Percentiles rank a stretch among this genome's conserved stretches.
These are phyloP conservation scores for Leptobrachium leishanense DNA, from an alignment of 2,113 vertebrate genomes.

Conservation along the genomic window DNA sequence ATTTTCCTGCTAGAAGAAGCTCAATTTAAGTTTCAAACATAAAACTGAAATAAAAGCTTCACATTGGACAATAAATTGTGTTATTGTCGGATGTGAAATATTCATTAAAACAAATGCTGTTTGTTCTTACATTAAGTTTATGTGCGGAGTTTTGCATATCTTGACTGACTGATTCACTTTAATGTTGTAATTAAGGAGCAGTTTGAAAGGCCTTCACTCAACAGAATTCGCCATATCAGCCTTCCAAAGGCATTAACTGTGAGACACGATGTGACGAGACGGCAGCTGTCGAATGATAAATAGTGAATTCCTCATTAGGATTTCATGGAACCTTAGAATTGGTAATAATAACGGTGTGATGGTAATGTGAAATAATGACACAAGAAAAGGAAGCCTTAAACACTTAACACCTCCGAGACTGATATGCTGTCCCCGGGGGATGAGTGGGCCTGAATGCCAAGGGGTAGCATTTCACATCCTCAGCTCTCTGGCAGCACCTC, in stretches of 20 bases:
- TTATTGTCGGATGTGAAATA: slow-evolving; percentile 53
- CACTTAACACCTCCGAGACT: no score
- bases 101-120: neutral
- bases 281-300: neutral
- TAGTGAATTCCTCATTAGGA: neutral
- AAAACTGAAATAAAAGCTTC: slow-evolving; percentile 55
- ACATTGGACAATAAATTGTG: slow-evolving; percentile 55
- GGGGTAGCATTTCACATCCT: no score
- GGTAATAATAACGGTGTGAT: no score
- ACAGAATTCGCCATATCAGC: neutral
- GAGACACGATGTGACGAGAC: neutral
- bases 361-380: no score
- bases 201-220: neutral
- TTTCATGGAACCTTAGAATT: no score
- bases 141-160: neutral
- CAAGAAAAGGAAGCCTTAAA: no score
- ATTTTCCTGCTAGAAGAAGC: neutral
- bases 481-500: no score
- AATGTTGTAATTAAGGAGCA: neutral
- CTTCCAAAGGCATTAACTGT: neutral
- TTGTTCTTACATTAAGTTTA: neutral
- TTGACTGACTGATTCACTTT: neutral
- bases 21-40: slow-evolving; percentile 48
- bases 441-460: no score
- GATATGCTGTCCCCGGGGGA: no score